A percentile compares a stretch with the other conserved stretches of the same genome.
Evolutionary conservation across 1,140 invertebrate genomes (phyloP).

Genomic region (Drosophila melanogaster): Release_6_plus_ISO1_MT NT_033779.5:20231501-20232000

Average conservation of each 20-base stretch:
- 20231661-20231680: constrained; percentile 77
- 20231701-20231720: constrained; percentile 80
- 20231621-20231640: neutral
- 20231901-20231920: constrained; percentile 82
- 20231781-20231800: neutral
- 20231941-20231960: constrained; percentile 82
- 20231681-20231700: constrained; percentile 74
- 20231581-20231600: neutral
- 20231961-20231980: constrained; percentile 58
- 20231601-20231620: constrained; percentile 17
- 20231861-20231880: constrained; percentile 81
- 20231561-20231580: constrained; percentile 19
- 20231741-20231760: neutral
- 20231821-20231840: constrained; percentile 52
- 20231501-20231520: constrained; percentile 61
- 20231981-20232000: constrained; percentile 1
- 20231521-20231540: constrained; percentile 34
- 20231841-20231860: constrained; percentile 69
- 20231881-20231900: constrained; percentile 82
- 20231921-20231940: constrained; percentile 83
- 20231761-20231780: neutral
- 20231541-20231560: constrained; percentile 35
- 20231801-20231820: constrained; percentile 21
- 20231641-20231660: constrained; percentile 61
- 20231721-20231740: constrained; percentile 28